Evolutionary conservation across 2,888 invertebrate genomes (phyloP).

Genomic region (Apotomis turbidana): DNA sequence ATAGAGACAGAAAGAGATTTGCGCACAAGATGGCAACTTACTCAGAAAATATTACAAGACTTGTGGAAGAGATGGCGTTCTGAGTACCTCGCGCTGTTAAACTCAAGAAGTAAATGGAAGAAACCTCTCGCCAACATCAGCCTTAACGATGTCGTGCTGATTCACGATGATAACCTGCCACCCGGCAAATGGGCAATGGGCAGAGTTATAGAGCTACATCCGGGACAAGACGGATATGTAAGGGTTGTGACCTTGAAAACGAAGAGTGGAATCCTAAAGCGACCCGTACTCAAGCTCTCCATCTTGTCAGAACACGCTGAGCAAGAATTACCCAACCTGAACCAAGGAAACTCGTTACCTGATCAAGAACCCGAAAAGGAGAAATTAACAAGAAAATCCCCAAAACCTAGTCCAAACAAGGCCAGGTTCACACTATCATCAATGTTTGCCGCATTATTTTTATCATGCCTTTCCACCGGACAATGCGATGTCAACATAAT

Average conservation of each 20-base stretch:
- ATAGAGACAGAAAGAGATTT: constrained; percentile 41
- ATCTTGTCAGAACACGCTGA: not conserved
- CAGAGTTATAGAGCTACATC: constrained; percentile 18
- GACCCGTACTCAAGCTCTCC: constrained; percentile 31
- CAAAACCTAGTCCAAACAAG: no score
- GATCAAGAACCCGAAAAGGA: no score
- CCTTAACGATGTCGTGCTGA: constrained; percentile 34
- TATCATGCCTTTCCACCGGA: no score
- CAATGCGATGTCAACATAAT: no score
- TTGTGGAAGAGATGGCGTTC: constrained; percentile 37
- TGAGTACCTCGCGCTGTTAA: constrained; percentile 35
- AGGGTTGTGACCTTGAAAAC: constrained; percentile 30
- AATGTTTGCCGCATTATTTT: no score
- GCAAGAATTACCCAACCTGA: not conserved
- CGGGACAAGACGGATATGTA: not conserved
- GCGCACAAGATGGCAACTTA: no score
- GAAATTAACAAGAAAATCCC: no score
- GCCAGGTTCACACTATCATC: no score
- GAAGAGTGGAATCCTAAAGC: constrained; percentile 28
- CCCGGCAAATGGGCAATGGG: constrained; percentile 41
- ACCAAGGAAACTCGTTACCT: no score
- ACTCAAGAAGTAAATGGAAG: constrained; percentile 36
- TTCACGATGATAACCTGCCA: constrained; percentile 42
- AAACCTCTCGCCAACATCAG: constrained; percentile 28
- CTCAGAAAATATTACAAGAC: not conserved